phyloP scores from a whole-genome alignment of 2,888 invertebrate species.

The Tanaodytes sp. region DNA sequence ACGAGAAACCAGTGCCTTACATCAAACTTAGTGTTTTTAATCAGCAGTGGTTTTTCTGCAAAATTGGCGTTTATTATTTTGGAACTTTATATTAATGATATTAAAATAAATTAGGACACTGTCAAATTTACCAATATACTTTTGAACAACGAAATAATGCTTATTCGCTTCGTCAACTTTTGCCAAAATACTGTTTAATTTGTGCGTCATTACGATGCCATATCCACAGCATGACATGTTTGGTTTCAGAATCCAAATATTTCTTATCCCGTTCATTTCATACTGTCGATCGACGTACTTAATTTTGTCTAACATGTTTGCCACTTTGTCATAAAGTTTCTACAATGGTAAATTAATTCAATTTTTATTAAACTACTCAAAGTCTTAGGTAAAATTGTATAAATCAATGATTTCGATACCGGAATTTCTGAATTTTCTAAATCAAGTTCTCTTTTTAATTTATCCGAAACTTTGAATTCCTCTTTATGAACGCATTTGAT shows the following conservation, averaged over 20 bases:
- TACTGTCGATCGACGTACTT: conserved; percentile 65
- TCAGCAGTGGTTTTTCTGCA: conserved; percentile 85
- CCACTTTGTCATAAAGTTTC: conserved; percentile 27
- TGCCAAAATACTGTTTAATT: conserved; percentile 81
- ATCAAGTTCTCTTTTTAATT: conserved; percentile 4
- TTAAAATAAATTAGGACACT: too few species aligned
- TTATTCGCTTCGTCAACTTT: conserved; percentile 76
- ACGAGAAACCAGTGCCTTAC: conserved; percentile 92
- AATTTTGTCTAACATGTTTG: conserved; percentile 57
- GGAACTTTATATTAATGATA: too few species aligned
- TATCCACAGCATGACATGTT: conserved; percentile 86
- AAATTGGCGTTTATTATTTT: too few species aligned
- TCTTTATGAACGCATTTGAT: conserved; percentile 76
- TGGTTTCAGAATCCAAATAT: conserved; percentile 94
- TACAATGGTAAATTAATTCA: conserved; percentile 8
- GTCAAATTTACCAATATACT: conserved; percentile 84
- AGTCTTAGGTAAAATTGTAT: neutral
- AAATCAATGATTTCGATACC: too few species aligned
- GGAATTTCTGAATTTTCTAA: conserved; percentile 17
- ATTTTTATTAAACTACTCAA: too few species aligned
- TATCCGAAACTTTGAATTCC: conserved; percentile 1
- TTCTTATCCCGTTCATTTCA: conserved; percentile 81
- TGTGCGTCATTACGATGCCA: conserved; percentile 86
- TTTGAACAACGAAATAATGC: conserved; percentile 86
- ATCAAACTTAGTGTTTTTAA: conserved; percentile 91